Percentiles rank a stretch among this genome's conserved stretches.
Evolutionary conservation across 37 sponge, comb jelly and placozoan species (phyloP).

Genomic region (Axinella damicornis): DNA sequence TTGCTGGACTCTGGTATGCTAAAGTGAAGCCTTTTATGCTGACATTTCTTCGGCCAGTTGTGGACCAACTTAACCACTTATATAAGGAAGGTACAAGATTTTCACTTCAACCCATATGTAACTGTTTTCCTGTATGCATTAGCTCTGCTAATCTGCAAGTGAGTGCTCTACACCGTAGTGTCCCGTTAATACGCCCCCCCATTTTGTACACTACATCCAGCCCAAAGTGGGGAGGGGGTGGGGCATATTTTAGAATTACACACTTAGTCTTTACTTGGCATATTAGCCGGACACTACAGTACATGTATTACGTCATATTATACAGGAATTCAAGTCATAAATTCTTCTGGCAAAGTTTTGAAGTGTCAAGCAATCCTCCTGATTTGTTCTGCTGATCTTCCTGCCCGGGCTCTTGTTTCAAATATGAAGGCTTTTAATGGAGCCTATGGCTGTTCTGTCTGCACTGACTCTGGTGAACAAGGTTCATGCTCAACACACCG

Average conservation of each 20-base stretch:
- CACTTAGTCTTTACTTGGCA: no score
- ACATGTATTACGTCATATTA: no score
- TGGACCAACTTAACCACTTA: slow-evolving; percentile 5
- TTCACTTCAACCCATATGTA: no score
- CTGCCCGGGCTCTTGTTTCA: slow-evolving; percentile 7
- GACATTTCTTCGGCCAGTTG: slow-evolving; percentile 16
- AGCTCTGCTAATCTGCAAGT: no score
- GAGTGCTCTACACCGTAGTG: no score
- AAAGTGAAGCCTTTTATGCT: slow-evolving; percentile 10
- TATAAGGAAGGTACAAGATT: slow-evolving; percentile 1
- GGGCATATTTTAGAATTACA: no score
- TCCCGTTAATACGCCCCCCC: no score
- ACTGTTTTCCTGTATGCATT: no score
- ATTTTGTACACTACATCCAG: no score
- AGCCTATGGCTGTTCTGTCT: neutral
- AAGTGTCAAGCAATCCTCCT: slow-evolving; percentile 6
- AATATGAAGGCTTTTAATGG: slow-evolving; percentile 17
- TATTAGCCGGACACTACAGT: no score
- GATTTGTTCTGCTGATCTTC: slow-evolving; percentile 12
- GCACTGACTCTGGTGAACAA: neutral
- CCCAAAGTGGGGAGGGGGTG: no score
- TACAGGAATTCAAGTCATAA: slow-evolving; percentile 1
- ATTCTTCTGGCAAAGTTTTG: neutral
- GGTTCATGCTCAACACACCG: neutral
- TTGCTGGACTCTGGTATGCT: slow-evolving; percentile 21